These are phyloP conservation scores for Pterostichus madidus DNA, from an alignment of 2,888 invertebrate genomes.

Conservation along the genomic window DNA sequence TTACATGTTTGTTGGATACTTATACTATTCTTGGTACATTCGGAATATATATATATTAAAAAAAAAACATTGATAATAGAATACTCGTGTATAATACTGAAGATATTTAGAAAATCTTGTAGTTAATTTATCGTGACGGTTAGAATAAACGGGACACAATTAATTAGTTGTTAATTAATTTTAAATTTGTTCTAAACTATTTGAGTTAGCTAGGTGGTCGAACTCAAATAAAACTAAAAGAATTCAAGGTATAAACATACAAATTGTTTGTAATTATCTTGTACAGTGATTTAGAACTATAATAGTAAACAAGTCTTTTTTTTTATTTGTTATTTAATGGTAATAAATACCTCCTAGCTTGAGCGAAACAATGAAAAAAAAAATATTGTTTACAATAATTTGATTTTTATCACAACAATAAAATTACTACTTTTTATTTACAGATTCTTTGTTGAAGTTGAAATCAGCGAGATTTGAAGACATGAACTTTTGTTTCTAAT, in stretches of 20 bases:
- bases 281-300: slow-evolving; percentile 11
- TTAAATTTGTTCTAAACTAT: neutral
- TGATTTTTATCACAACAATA: slow-evolving; percentile 19
- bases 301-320: neutral
- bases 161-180: neutral
- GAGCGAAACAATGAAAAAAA: neutral
- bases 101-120: no score
- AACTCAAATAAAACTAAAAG: neutral
- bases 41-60: no score
- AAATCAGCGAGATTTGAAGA: no score
- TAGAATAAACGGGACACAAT: neutral
- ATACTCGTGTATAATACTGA: no score
- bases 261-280: slow-evolving; percentile 12
- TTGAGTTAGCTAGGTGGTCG: neutral
- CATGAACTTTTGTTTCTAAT: no score
- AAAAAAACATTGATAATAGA: no score
- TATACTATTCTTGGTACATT: no score
- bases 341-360: neutral
- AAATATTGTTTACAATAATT: neutral
- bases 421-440: neutral
- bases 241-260: slow-evolving; percentile 14
- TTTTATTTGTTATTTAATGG: neutral
- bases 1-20: no score
- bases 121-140: no score
- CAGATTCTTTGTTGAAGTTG: no score